Percentiles rank a stretch among this genome's conserved stretches.
phyloP scores from a whole-genome alignment of 1,140 invertebrate genomes.

The Hetaerina americana region DNA sequence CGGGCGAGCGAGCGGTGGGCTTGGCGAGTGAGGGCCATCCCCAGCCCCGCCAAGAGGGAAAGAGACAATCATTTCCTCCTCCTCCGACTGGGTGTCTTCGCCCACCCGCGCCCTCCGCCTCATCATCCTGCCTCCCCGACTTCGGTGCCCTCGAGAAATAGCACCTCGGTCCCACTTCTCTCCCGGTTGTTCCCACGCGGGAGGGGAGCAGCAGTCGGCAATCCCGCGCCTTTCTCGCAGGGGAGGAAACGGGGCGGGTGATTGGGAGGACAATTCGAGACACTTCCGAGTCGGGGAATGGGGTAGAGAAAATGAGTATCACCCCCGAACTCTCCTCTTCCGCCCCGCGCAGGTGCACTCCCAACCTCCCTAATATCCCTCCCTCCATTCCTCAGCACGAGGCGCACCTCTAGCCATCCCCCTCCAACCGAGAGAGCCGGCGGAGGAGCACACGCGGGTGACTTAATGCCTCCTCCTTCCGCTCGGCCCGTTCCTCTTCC shows the following conservation, averaged over 20 bases:
- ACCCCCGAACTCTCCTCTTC: not conserved
- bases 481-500: not conserved
- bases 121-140: too few species aligned
- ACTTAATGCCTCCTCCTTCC: not conserved
- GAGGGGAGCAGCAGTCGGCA: too few species aligned
- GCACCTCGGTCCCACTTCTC: too few species aligned
- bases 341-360: not conserved
- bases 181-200: too few species aligned
- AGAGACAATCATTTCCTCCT: not conserved
- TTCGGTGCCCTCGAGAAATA: too few species aligned
- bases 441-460: not conserved
- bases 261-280: too few species aligned
- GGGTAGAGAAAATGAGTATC: too few species aligned
- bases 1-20: not conserved
- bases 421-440: not conserved
- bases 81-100: too few species aligned
- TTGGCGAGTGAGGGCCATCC: not conserved
- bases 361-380: not conserved
- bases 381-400: not conserved
- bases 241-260: too few species aligned
- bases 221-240: too few species aligned
- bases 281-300: too few species aligned
- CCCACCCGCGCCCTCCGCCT: not conserved
- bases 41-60: not conserved
- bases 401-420: not conserved